Base-by-base conservation (phyloP, 2,888 invertebrate genomes). In the Dasysyrphus albostriatus region DNA sequence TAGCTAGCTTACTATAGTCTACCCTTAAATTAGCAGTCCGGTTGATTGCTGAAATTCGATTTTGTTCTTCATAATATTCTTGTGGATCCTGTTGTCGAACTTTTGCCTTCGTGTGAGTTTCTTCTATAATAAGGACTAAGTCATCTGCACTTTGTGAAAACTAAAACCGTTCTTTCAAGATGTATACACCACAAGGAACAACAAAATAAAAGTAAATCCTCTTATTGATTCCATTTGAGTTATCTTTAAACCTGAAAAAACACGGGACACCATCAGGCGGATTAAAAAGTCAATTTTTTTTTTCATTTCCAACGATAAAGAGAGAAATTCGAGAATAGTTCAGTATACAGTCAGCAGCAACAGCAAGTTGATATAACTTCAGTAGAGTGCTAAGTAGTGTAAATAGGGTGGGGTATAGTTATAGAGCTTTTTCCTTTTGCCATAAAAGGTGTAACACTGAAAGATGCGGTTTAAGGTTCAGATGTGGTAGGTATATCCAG, bases 161-260 rank as follows among this genome's bases (percentile, higher is more conserved):
- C 16, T 8, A 29, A 65, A 54, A 79, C 49, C 39, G 14, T 51
- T 44, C 56, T 70, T 12, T 29, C 39, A 49, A 67, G 34, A 32
- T 32, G 9, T 2, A 29, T 63, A 9, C 32, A 73, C 10, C 39
- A 19, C 19, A 44, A 54, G 12, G 59, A 58, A 63, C 19, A 76
- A 58, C 12, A 9, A 14, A 61, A n/a, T 42, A 14, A 61, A 61
- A 4, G 14, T 65, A 29, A 39, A 59, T 70, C 77, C 61, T 63
- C 63, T 85, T 74, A 83, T 83, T 83, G 83, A 87, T 87, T 87
- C 78, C 74, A 74, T 72, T 83, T 78, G 74, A 87, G 63, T 82
- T 85, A 77, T 83, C 74, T 87, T 51, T 49, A 63, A 74, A 74
- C 81, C 73, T 73, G 59, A 42, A 24, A n/a, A 24, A 80, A 76